These are phyloP conservation scores for Vultur gryphus DNA, from an alignment of 2,797 vertebrate species.

Conservation along the genomic window DNA sequence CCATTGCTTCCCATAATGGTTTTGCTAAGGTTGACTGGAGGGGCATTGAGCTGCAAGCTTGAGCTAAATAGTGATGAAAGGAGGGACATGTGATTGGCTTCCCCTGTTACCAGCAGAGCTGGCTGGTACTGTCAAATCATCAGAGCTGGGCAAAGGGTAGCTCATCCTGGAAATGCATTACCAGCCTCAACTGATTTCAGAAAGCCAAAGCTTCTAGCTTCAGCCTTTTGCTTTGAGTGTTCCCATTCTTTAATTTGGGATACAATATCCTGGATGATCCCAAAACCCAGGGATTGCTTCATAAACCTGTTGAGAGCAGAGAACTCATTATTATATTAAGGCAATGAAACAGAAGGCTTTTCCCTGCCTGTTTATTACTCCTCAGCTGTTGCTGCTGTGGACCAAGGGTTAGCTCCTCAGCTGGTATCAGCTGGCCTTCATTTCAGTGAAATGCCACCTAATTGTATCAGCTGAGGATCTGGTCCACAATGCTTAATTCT, in stretches of 20 bases:
- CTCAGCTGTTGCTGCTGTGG: not conserved
- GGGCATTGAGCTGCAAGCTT: not conserved
- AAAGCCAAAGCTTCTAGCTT: not conserved
- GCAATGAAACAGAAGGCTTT: not conserved
- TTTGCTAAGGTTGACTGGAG: constrained; percentile 25
- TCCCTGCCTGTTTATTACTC: not conserved
- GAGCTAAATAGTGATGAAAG: not conserved
- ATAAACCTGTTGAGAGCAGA: not conserved
- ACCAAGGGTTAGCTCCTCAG: not conserved
- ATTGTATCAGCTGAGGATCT: constrained; percentile 44
- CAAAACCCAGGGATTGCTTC: not conserved
- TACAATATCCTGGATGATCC: not conserved
- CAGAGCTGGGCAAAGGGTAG: not conserved
- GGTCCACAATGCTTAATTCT: constrained; percentile 46
- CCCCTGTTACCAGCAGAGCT: not conserved
- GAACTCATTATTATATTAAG: not conserved
- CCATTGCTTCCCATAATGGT: not conserved
- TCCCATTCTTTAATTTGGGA: not conserved
- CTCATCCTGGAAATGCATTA: not conserved
- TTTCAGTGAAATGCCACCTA: constrained; percentile 29
- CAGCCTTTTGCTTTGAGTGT: not conserved
- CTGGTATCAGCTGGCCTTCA: constrained; percentile 16
- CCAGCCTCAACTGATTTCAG: not conserved
- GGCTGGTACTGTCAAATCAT: not conserved
- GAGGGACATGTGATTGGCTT: not conserved